Evolutionary conservation across 1,140 invertebrate genomes (phyloP).

Genomic region (Mycetomoellerius zeteki): DNA sequence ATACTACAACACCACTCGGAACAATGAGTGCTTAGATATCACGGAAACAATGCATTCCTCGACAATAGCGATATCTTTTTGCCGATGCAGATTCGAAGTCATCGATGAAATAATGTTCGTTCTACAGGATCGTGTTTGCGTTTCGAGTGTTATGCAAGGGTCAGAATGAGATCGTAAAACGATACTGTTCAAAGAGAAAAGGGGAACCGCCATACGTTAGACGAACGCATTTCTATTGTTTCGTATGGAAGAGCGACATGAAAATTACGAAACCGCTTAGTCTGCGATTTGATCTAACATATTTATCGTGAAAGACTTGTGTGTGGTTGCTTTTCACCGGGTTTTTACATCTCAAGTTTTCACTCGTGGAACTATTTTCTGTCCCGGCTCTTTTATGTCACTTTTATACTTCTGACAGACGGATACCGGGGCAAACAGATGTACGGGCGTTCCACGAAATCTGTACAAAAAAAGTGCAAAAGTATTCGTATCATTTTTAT

Average conservation of each 20-base stretch:
- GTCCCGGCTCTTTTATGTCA: neutral
- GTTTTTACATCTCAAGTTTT: neutral
- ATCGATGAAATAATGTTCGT: constrained; percentile 77
- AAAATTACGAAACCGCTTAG: constrained; percentile 13
- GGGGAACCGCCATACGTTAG: neutral
- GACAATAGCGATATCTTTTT: constrained; percentile 82
- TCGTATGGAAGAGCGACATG: neutral
- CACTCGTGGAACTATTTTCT: neutral
- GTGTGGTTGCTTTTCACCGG: neutral
- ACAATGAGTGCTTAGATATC: constrained; percentile 75
- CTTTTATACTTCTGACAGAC: constrained; percentile 4
- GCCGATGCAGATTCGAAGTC: constrained; percentile 78
- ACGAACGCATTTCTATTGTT: constrained; percentile 16
- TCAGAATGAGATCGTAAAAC: constrained; percentile 48
- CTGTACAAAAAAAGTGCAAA: neutral
- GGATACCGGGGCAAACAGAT: neutral
- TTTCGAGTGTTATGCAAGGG: neutral
- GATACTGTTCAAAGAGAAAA: neutral
- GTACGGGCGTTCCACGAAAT: no score
- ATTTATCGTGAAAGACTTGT: neutral
- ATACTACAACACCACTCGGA: constrained; percentile 83
- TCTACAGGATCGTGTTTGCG: constrained; percentile 51
- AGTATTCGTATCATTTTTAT: neutral
- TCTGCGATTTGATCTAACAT: constrained; percentile 4
- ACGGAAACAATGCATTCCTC: constrained; percentile 76